Evolutionary conservation across 2,797 vertebrate genomes (phyloP).

Genomic region (Rhadinocentrus ornatus): DNA sequence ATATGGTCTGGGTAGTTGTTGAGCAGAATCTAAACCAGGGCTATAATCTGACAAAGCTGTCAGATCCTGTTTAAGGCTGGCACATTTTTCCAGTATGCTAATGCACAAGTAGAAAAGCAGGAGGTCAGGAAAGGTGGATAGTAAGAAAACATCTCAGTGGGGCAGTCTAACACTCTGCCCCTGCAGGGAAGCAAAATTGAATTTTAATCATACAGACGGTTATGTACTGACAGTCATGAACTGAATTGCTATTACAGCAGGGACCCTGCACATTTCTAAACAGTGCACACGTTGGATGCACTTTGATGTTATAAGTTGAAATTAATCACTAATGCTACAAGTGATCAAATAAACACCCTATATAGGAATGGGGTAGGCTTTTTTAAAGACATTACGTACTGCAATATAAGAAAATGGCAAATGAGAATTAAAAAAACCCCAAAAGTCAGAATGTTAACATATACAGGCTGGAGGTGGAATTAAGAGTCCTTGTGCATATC

Average conservation of each 20-base stretch:
- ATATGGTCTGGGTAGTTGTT: neutral
- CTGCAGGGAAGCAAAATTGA: slow-evolving; percentile 3
- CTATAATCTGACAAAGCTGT: neutral
- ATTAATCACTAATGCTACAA: neutral
- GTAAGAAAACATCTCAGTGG: neutral
- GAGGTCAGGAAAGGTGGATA: slow-evolving; percentile 14
- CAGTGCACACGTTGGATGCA: neutral
- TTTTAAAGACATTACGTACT: neutral
- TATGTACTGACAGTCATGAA: neutral
- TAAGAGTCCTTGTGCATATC: slow-evolving; percentile 33
- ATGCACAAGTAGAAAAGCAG: neutral
- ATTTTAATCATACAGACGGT: slow-evolving; percentile 15
- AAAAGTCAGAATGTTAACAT: neutral
- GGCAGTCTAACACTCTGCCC: neutral
- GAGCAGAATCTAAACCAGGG: neutral
- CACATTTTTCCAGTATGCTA: neutral
- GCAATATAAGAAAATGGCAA: slow-evolving; percentile 7
- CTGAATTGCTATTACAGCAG: slow-evolving; percentile 27
- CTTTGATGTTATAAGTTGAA: slow-evolving; percentile 11
- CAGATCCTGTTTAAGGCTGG: neutral
- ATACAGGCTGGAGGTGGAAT: neutral
- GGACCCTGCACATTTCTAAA: neutral
- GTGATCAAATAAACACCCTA: neutral
- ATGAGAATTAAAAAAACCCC: neutral
- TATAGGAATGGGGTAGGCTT: neutral